These are phyloP conservation scores for Clinocottus analis DNA, from an alignment of 2,113 vertebrate genomes.

Conservation along the genomic window DNA sequence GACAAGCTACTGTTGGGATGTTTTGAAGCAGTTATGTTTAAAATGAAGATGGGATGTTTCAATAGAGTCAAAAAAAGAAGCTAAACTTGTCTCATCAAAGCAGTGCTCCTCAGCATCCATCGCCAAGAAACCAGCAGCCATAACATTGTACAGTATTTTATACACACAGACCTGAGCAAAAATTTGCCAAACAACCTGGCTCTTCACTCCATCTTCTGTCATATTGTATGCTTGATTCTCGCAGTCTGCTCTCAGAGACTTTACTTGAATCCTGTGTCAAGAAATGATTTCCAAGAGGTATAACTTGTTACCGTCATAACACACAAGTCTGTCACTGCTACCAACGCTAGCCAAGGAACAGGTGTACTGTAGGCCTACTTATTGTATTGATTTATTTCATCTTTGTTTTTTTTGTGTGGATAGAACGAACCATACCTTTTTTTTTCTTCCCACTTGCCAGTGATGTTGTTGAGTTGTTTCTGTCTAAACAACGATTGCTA, in stretches of 20 bases:
- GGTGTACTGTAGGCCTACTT: constrained; percentile 22
- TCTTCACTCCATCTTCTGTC: constrained; percentile 36
- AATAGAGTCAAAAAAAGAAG: constrained; percentile 12
- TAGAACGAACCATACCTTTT: constrained; percentile 24
- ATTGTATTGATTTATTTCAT: constrained; percentile 29
- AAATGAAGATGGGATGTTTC: not conserved
- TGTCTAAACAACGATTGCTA: constrained; percentile 19
- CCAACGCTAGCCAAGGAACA: constrained; percentile 35
- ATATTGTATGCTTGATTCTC: constrained; percentile 31
- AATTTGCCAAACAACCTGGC: constrained; percentile 23
- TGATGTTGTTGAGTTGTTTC: constrained; percentile 45
- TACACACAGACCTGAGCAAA: constrained; percentile 25
- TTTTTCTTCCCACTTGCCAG: constrained; percentile 15
- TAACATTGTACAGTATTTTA: constrained; percentile 64
- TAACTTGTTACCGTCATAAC: constrained; percentile 44
- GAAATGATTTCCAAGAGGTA: constrained; percentile 15
- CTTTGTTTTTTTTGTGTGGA: constrained; percentile 30
- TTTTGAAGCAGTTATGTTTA: not conserved
- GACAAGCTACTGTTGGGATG: constrained; percentile 5
- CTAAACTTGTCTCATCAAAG: not conserved
- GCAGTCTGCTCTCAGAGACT: constrained; percentile 29
- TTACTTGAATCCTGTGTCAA: constrained; percentile 38
- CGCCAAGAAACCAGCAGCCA: constrained; percentile 65
- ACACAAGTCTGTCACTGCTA: constrained; percentile 47
- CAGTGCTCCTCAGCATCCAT: constrained; percentile 36